Percentiles rank a stretch among this genome's conserved stretches.
Conservation (phyloP, 2,113 vertebrate genomes). For the Laticauda laticaudata region DNA sequence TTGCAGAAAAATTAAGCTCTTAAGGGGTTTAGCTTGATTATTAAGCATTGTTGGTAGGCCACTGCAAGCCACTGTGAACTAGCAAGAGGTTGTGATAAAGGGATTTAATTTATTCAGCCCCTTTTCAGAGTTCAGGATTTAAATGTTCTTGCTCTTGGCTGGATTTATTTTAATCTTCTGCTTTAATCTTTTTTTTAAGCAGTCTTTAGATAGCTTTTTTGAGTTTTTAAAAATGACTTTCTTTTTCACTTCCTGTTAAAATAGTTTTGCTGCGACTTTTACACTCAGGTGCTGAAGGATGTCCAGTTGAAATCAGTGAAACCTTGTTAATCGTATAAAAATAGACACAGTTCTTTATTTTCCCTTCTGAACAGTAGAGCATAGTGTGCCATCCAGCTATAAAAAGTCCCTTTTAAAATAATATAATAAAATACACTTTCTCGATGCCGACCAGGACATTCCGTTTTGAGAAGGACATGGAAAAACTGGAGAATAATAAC, state of each 20-base stretch:
- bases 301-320: not conserved
- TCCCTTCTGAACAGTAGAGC: not conserved
- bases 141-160: not conserved
- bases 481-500: not conserved
- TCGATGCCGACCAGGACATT: not conserved
- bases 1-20: constrained; percentile 16
- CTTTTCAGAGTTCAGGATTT: not conserved
- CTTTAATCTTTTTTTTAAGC: constrained; percentile 5
- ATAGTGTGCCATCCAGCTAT: not conserved
- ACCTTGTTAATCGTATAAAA: not conserved
- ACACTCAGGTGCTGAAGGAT: too few species aligned
- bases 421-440: not conserved
- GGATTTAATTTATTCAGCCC: not conserved
- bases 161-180: not conserved
- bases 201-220: not conserved
- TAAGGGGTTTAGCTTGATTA: constrained; percentile 22
- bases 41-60: constrained; percentile 1
- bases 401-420: not conserved
- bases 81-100: not conserved
- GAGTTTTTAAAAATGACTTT: not conserved
- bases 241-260: not conserved
- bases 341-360: not conserved
- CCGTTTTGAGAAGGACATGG: not conserved
- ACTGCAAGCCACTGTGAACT: not conserved
- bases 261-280: not conserved